These are phyloP conservation scores for Anser cygnoides DNA, from an alignment of 2,113 vertebrate species.

Conservation along the genomic window DNA sequence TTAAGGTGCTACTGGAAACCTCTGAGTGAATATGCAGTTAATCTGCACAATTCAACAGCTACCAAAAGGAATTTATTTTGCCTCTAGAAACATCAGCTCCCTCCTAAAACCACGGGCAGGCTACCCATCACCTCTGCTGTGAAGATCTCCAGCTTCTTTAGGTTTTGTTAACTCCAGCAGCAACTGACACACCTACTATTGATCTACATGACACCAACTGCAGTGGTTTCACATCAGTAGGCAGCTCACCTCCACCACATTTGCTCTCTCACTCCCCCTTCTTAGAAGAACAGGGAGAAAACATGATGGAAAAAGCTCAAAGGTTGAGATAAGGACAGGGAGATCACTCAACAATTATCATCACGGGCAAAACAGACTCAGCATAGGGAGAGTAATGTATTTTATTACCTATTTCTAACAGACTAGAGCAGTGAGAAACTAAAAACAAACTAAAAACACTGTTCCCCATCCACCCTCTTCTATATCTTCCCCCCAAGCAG, in stretches of 20 bases:
- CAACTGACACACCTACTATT: not conserved
- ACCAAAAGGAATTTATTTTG: not conserved
- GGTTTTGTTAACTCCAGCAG: not conserved
- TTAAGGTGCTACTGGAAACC: not conserved
- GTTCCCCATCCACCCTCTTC: not conserved
- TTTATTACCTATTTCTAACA: not conserved
- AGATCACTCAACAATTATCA: not conserved
- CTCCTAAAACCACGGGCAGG: not conserved
- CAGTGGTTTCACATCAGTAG: not conserved
- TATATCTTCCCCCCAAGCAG: not conserved
- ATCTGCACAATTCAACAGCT: not conserved
- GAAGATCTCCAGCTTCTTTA: not conserved
- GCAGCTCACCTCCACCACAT: not conserved
- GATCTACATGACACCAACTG: not conserved
- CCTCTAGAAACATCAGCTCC: not conserved
- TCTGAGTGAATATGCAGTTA: not conserved
- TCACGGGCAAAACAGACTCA: not conserved
- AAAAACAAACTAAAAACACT: not conserved
- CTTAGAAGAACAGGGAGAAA: not conserved
- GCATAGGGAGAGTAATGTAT: not conserved
- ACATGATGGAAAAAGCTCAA: not conserved
- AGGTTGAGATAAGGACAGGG: not conserved
- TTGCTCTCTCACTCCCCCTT: not conserved
- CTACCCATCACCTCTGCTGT: rapidly evolving
- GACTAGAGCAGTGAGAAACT: not conserved